Conservation (phyloP, 1,140 invertebrate genomes). For the Hyles euphorbiae region DNA sequence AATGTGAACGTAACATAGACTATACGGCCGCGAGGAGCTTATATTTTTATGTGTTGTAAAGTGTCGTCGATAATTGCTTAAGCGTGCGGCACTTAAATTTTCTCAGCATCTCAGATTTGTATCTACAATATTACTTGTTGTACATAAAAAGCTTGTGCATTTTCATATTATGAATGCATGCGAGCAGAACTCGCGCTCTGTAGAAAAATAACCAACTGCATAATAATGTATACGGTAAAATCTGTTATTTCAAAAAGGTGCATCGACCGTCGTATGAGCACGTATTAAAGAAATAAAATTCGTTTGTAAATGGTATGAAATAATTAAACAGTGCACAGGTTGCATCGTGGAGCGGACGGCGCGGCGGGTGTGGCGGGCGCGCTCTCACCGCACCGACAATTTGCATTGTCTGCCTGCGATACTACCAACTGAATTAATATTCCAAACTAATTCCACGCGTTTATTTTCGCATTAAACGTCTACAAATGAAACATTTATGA, state of each 20-base stretch:
- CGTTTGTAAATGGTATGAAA: conserved; percentile 14
- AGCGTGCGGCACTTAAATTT: too few relatives aligned
- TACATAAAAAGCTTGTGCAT: not conserved
- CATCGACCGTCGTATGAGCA: not conserved
- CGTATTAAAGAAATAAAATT: conserved; percentile 12
- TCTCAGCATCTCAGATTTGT: too few relatives aligned
- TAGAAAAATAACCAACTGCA: too few relatives aligned
- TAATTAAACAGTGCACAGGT: conserved; percentile 14
- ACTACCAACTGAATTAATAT: conserved; percentile 4
- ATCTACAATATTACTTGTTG: too few relatives aligned
- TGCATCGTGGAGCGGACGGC: conserved; percentile 11
- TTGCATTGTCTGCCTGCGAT: conserved; percentile 17
- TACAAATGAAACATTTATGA: too few relatives aligned
- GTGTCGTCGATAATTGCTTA: too few relatives aligned
- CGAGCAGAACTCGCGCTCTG: not conserved
- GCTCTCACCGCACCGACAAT: conserved; percentile 9
- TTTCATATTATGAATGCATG: too few relatives aligned
- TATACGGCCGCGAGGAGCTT: not conserved
- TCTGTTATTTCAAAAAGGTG: conserved; percentile 1
- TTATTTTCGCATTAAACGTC: too few relatives aligned
- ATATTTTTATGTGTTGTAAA: too few relatives aligned
- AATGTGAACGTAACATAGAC: conserved; percentile 14
- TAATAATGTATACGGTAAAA: too few relatives aligned
- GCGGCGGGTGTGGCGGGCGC: conserved; percentile 11
- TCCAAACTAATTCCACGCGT: too few relatives aligned